These are phyloP conservation scores for Hystrix brachyura DNA, from an alignment of 2,113 vertebrate species.

Conservation along the genomic window DNA sequence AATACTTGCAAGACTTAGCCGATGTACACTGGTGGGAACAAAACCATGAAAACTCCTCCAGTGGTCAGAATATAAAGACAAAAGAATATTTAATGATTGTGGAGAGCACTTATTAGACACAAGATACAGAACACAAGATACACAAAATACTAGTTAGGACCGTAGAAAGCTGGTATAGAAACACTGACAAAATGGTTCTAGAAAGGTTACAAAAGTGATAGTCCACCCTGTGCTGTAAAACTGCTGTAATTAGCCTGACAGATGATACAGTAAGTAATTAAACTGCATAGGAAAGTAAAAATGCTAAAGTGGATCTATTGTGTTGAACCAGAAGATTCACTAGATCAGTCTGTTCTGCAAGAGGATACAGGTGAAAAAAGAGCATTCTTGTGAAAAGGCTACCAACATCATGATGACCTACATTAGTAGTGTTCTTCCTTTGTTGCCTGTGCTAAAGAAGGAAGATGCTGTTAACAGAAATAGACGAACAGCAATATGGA, in stretches of 20 bases:
- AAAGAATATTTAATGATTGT: neutral
- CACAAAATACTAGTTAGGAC: neutral
- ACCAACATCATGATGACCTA: neutral
- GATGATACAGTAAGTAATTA: neutral
- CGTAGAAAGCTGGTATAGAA: neutral
- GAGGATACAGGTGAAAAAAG: neutral
- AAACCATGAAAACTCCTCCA: neutral
- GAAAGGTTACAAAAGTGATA: neutral
- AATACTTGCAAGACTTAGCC: neutral
- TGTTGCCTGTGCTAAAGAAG: neutral
- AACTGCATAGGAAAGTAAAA: neutral
- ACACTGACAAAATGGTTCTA: neutral
- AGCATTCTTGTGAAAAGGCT: neutral
- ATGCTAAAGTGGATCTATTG: neutral
- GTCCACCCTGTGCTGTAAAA: neutral
- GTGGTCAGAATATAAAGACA: neutral
- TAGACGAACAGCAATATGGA: neutral
- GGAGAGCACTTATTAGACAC: neutral
- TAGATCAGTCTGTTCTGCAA: neutral
- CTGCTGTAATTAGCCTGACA: neutral
- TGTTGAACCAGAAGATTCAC: neutral
- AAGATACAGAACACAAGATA: neutral
- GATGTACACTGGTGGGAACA: neutral
- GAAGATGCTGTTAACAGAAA: neutral
- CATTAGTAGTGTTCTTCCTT: neutral